Percentiles rank a stretch among this genome's conserved stretches.
phyloP scores from a whole-genome alignment of 2,888 invertebrate genomes.

The Actias luna region DNA sequence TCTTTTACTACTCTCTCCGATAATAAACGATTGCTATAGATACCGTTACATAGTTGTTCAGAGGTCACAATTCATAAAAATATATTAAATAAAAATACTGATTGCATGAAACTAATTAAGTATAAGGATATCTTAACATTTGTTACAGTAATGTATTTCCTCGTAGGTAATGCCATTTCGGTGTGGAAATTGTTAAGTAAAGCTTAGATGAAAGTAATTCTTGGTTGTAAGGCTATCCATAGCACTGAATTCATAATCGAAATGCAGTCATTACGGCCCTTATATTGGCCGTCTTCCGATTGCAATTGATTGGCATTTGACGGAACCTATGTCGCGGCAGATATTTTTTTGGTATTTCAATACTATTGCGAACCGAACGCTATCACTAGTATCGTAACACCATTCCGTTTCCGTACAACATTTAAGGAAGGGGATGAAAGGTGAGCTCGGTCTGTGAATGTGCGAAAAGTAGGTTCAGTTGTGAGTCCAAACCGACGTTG shows the following conservation, averaged over 20 bases:
- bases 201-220: slow-evolving; percentile 36
- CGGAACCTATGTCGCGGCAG: slow-evolving; percentile 72
- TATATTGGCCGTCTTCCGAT: slow-evolving; percentile 46
- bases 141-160: neutral
- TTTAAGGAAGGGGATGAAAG: slow-evolving; percentile 82
- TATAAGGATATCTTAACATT: neutral
- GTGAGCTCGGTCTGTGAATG: slow-evolving; percentile 84
- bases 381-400: slow-evolving; percentile 54
- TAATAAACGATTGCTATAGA: neutral
- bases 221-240: slow-evolving; percentile 22
- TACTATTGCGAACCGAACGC: slow-evolving; percentile 36
- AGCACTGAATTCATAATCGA: slow-evolving; percentile 41
- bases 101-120: slow-evolving; percentile 18
- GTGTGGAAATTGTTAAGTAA: slow-evolving; percentile 20
- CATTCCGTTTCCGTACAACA: slow-evolving; percentile 48
- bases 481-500: slow-evolving; percentile 86
- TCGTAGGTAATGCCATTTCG: neutral
- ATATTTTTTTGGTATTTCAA: slow-evolving; percentile 62
- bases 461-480: slow-evolving; percentile 84
- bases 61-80: neutral
- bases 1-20: slow-evolving; percentile 59
- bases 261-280: slow-evolving; percentile 35
- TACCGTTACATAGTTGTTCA: neutral
- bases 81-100: slow-evolving; percentile 46
- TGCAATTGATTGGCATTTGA: slow-evolving; percentile 70